Evolutionary conservation across 2,797 vertebrate genomes (phyloP), one percentile per base, ranked within the genome.

Genomic region (Salarias fasciatus): DNA sequence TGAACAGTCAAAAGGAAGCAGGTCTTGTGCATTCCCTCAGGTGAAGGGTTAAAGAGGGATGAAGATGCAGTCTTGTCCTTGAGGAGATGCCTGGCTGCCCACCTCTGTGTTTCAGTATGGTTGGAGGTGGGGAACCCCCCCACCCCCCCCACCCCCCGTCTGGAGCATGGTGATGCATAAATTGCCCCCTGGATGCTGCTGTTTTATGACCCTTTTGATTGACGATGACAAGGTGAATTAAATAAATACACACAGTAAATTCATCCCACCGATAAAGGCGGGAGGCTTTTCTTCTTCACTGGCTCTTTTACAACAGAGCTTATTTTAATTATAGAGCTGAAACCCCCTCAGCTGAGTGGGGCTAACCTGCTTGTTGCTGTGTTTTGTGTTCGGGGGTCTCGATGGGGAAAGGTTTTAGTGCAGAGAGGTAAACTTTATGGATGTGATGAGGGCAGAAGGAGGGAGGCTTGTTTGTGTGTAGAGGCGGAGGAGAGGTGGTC

Each of bases 351-450:
- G n/a, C 15, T 8, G 57, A 84, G 69, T 70, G 58, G 53, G 31
- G 60, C 66, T 15, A 55, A 53, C 48, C 53, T 79, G 74, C 80
- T 74, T 77, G 77, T 74, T 69, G 36, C 63, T 38, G 15, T 49
- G 53, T 53, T 71, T 63, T 45, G 59, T 72, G 64, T 15, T 51
- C 37, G 63, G 46, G 66, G 50, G 38, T 52, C 68, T 63, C 78
- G 46, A 18, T 3, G 14, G 75, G 82, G 84, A 71, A 81, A 80
- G 7, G 4, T 38, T 43, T 13, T 3, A 62, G 63, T 82, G 73
- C 6, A 49, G 60, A 76, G 80, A 79, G 77, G 82, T 77, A 79
- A 86, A 86, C 83, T 82, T 89, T 83, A 82, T 82, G 87, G 86
- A 85, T 89, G 75, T 79, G 75, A 73, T 84, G 83, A 58, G 87